These are phyloP conservation scores for Leucosticte australis DNA, from an alignment of 2,113 vertebrate genomes.

Conservation along the genomic window DNA sequence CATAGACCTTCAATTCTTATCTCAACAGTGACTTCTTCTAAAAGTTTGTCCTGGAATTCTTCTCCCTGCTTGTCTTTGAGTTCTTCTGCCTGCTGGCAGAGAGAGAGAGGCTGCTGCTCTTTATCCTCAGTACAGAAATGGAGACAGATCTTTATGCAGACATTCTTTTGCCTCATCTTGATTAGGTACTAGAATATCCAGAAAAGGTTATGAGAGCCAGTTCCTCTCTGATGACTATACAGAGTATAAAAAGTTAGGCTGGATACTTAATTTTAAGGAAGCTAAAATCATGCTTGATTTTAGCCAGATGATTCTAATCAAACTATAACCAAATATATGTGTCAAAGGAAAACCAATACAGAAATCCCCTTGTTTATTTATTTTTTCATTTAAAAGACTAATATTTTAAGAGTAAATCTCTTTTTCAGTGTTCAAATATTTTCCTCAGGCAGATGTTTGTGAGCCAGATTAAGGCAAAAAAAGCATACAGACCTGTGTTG, in stretches of 20 bases:
- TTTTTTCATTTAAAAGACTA: not conserved
- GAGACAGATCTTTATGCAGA: not conserved
- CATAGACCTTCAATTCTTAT: not conserved
- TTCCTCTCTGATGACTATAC: not conserved
- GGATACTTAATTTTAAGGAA: not conserved
- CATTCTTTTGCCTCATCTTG: not conserved
- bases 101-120: not conserved
- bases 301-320: not conserved
- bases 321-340: not conserved
- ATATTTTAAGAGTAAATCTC: not conserved
- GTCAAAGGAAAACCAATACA: not conserved
- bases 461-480: not conserved
- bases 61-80: not conserved
- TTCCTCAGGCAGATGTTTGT: not conserved
- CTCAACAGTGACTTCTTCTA: not conserved
- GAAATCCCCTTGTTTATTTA: not conserved
- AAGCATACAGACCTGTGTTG: not conserved
- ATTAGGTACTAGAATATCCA: not conserved
- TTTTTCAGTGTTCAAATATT: not conserved
- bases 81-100: not conserved
- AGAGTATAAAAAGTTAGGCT: not conserved
- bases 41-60: not conserved
- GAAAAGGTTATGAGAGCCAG: not conserved
- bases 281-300: not conserved
- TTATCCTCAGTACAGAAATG: not conserved